Base-by-base conservation (phyloP, 2,888 invertebrate genomes). In the Galerucella pusilla region DNA sequence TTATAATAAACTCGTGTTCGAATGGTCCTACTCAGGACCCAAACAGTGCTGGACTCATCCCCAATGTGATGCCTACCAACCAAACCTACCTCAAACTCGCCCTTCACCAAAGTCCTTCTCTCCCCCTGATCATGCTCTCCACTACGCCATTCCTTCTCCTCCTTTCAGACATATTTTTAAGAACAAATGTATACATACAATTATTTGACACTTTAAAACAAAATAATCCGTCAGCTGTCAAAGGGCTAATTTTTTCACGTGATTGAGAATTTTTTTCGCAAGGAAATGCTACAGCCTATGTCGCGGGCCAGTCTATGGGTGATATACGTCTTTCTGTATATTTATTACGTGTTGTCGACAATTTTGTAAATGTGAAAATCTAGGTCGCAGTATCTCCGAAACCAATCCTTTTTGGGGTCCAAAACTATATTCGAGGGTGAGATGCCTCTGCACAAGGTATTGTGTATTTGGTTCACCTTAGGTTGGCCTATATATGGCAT, bases 401-500 rank as follows among this genome's bases (percentile, higher is more conserved):
- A 71, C 42, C 71, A 64, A 71, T 71, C 64, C 54, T 46, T 28
- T 46, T 46, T 46, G 64, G 64, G 20, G 64, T n/a, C 42, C 42
- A 63, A 35, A 63, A 57, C 57, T 7, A 71, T 46, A 65, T 71
- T 45, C 59, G 28, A 71, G 65, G 65, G 57, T 59, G 59, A 66
- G 28, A 61, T 71, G 46, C 71, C 71, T 71, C 45, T 65, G 59
- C 25, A 16, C 45, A 64, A 66, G 59, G 57, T 71, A 71, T 59
- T 71, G 54, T 71, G 71, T 54, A 42, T 71, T 65, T 52, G 54
- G 46, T 59, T 71, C 71, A 71, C 71, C 71, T 65, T 57, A 71
- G 71, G 65, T 71, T 71, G 71, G 71, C 71, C 71, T 71, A 72
- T 59, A 49, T 45, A 66, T n/a, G n/a, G 71, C 71, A 72, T 72